These are phyloP conservation scores for Campaea margaritaria DNA, from an alignment of 2,888 invertebrate genomes.

Conservation along the genomic window DNA sequence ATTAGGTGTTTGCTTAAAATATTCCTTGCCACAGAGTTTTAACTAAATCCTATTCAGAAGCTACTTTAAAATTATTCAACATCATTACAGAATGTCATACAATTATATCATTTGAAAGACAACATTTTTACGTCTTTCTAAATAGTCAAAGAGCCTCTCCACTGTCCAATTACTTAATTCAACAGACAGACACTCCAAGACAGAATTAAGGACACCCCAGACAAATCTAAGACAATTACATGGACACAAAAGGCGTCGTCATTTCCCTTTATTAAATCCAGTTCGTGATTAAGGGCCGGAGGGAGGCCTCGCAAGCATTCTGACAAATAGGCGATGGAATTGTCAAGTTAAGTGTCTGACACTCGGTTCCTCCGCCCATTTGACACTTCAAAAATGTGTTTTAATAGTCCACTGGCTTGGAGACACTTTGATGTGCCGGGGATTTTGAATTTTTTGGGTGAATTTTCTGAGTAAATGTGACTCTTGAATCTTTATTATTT, in stretches of 20 bases:
- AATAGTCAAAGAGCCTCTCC: slow-evolving; percentile 1
- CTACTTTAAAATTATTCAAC: too few relatives aligned
- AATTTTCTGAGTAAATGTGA: not conserved
- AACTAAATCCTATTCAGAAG: too few relatives aligned
- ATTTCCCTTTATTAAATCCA: slow-evolving; percentile 41
- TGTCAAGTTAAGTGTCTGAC: slow-evolving; percentile 43
- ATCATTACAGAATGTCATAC: too few relatives aligned
- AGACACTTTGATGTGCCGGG: slow-evolving; percentile 22
- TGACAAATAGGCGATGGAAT: slow-evolving; percentile 64
- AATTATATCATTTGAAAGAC: too few relatives aligned
- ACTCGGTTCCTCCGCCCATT: slow-evolving; percentile 62
- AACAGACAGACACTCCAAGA: slow-evolving; percentile 9
- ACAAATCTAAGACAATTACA: slow-evolving; percentile 38
- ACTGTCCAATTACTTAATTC: slow-evolving; percentile 17
- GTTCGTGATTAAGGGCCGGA: slow-evolving; percentile 40
- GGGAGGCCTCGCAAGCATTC: slow-evolving; percentile 44
- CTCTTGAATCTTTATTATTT: too few relatives aligned
- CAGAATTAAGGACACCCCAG: slow-evolving; percentile 16
- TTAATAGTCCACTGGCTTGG: slow-evolving; percentile 24
- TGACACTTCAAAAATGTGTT: slow-evolving; percentile 39
- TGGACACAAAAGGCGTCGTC: slow-evolving; percentile 14
- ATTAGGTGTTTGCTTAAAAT: too few relatives aligned
- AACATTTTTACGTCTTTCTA: not conserved
- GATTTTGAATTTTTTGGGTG: not conserved
- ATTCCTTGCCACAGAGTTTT: too few relatives aligned